Evolutionary conservation across 2,888 invertebrate species (phyloP), one percentile per base, ranked within the genome.

Genomic region (Cantharis lateralis): DNA sequence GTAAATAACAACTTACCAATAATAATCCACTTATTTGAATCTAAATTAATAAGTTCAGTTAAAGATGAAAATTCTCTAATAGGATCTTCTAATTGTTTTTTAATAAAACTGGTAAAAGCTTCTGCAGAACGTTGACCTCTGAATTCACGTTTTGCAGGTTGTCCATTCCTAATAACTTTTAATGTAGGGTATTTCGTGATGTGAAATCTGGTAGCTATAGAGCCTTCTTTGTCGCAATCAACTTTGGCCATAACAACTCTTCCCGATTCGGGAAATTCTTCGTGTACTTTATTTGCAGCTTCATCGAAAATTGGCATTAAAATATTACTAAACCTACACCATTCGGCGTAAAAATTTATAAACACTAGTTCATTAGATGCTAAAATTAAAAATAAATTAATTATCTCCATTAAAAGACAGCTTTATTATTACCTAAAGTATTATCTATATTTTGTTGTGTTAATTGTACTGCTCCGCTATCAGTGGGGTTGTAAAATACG

Each of bases 331-430:
- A 99, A 99, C 85, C 96, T 94, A 90, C 99, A 99, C 99, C 99
- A 99, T 87, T 99, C 98, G 28, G 99, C 99, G 90, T 99, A 99
- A 89, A 99, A 99, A 90, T 99, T 99, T 79, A 99, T 93, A 89
- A 99, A 96, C 79, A 99, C 98, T 88, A 99, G 90, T 91, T 99
- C 98, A 91, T 98, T 96, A 78, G 95, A 94, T 79, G 95, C 98
- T 98, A 91, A 80, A 94, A 93, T 82, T 82, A 81, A 83, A 83
- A 79, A 62, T 70, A 13, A 15, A 20, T 62, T 72, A 62, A 71
- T 32, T 48, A n/a, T 48, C 7, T 1, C 48, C 7, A n/a, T 48
- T 68, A 62, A 3, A 62, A n/a, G 0, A 48, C 2, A 7, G 7
- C n/a, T 48, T 48, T 48, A 13, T 48, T 48, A 91, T 92, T 89